Evolutionary conservation across 2,888 invertebrate species (phyloP), one percentile per base, ranked within the genome.

Genomic region (Caenorhabditis afra): DNA sequence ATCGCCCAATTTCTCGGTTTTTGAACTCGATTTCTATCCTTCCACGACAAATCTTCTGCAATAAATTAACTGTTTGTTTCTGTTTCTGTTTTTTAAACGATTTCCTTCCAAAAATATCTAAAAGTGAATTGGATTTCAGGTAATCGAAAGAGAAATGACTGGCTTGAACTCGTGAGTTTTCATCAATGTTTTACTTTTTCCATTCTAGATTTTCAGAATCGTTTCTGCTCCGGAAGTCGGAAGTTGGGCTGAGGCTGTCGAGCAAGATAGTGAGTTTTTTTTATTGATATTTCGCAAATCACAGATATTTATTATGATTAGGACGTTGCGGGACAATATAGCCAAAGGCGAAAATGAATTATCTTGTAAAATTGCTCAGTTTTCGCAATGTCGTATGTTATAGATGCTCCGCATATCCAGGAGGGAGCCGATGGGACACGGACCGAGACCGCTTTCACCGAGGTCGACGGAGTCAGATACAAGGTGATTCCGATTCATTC

Each of bases 161-260:
- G 66, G 52, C n/a, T 44, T 78, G 39, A 71, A 61, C 22, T 45
- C 61, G 78, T 76, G 57, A 76, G 76, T 68, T 14, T 29, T 20
- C 2, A 41, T n/a, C 35, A 55, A 8, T 41, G 3, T 11, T 14
- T 45, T 35, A 11, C 14, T 10, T 14, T 29, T 29, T n/a, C n/a
- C n/a, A n/a, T n/a, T n/a, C n/a, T 18, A 14, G n/a, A 18, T 50
- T 64, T 75, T 47, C 57, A 80, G 76, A 58, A 70, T 75, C n/a
- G 61, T 59, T 0, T 37, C 61, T n/a, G 81, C 82, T 35, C 81
- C 82, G 7, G 84, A 83, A 59, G 86, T 87, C 45, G 85, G 82
- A 71, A 85, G 82, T 58, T 87, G 87, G 87, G 87, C 87, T 35
- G 87, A 87, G 58, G 87, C 84, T 41, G 85, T 86, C n/a, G 86